A percentile compares a stretch with the other conserved stretches of the same genome.
Evolutionary conservation across 2,888 invertebrate species (phyloP).

Genomic region (Malachius bipustulatus): DNA sequence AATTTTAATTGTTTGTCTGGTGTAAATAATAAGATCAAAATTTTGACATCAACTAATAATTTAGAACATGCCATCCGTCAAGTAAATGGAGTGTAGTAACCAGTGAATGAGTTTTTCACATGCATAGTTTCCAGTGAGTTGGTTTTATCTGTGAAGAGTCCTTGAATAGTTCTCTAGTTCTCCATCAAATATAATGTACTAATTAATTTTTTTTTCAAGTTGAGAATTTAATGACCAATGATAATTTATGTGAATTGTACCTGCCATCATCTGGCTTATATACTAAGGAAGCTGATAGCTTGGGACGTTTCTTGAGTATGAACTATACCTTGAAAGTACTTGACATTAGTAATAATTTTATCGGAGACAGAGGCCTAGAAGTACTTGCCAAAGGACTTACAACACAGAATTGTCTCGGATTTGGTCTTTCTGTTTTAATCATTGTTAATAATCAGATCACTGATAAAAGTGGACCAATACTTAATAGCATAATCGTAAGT

Average conservation of each 20-base stretch:
- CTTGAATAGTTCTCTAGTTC: no score
- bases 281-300: constrained; percentile 31
- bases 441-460: constrained; percentile 33
- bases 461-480: constrained; percentile 30
- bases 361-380: constrained; percentile 33
- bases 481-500: constrained; percentile 31
- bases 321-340: constrained; percentile 30
- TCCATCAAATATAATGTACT: no score
- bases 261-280: constrained; percentile 32
- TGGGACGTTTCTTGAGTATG: constrained; percentile 27
- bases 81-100: no score
- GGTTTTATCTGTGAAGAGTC: no score
- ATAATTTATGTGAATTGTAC: constrained; percentile 28
- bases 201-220: no score
- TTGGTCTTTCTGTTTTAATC: constrained; percentile 30
- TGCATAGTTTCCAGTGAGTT: no score
- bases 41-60: no score
- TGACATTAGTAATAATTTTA: constrained; percentile 33
- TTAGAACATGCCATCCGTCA: no score
- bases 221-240: constrained; percentile 28
- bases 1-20: no score
- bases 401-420: constrained; percentile 23
- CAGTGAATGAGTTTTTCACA: no score
- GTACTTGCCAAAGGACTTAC: constrained; percentile 29
- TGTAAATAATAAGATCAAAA: no score